Evolutionary conservation across 2,113 vertebrate genomes (phyloP).

Genomic region (Corynorhinus townsendii): DNA sequence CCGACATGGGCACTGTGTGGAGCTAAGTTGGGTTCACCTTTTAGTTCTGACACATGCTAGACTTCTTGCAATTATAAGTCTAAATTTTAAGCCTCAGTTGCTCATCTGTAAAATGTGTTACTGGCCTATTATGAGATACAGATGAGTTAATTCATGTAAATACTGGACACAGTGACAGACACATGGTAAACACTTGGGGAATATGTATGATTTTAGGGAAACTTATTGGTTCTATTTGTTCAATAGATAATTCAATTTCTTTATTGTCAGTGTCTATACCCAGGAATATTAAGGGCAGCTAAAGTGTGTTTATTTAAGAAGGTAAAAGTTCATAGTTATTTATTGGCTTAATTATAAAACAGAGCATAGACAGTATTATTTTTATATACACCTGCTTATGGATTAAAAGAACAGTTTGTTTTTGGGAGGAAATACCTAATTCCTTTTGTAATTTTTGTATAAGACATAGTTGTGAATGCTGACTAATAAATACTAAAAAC

Average conservation of each 20-base stretch:
- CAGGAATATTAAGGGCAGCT: neutral
- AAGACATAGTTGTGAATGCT: neutral
- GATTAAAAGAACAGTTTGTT: neutral
- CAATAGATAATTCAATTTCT: neutral
- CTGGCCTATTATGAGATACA: neutral
- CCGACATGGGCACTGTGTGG: fast-evolving
- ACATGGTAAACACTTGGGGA: neutral
- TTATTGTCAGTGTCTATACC: neutral
- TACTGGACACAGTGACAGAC: neutral
- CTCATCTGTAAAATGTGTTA: neutral
- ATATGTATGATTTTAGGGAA: neutral
- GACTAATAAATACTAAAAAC: neutral
- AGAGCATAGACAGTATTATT: neutral
- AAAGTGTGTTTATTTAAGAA: neutral
- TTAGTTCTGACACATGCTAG: neutral
- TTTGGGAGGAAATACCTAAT: neutral
- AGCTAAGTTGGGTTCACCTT: neutral
- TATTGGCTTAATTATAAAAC: neutral
- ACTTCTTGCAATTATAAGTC: neutral
- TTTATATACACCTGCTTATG: neutral
- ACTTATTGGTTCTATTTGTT: neutral
- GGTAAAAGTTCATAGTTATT: neutral
- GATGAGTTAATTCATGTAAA: neutral
- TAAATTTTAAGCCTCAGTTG: neutral
- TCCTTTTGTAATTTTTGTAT: neutral